phyloP scores from a whole-genome alignment of 2,888 invertebrate species.

The Platycheirus albimanus region DNA sequence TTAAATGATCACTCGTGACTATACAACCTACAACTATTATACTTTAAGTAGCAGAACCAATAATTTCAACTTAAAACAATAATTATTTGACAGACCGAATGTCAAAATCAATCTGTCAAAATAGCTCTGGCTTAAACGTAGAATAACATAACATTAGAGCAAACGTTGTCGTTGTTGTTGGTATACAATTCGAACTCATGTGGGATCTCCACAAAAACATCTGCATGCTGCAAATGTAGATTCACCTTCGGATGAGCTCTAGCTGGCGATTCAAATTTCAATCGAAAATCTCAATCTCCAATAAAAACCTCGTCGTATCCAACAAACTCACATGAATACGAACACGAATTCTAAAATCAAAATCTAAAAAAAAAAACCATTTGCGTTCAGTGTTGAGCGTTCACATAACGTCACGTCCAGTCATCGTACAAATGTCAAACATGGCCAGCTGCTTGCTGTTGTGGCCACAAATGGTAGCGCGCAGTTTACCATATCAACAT shows the following conservation, averaged over 20 bases:
- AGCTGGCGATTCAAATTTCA: conserved; percentile 67
- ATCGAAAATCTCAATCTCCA: conserved; percentile 59
- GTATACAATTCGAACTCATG: too few species aligned
- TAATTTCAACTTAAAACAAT: conserved; percentile 13
- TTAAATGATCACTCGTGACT: conserved; percentile 58
- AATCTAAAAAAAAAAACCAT: conserved; percentile 12
- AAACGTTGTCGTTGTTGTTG: too few species aligned
- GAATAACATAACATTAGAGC: too few species aligned
- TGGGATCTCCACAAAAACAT: too few species aligned
- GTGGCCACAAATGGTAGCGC: conserved; percentile 63
- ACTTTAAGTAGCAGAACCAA: background rate
- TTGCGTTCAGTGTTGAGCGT: too few species aligned
- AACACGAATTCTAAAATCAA: conserved; percentile 44
- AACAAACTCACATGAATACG: conserved; percentile 66
- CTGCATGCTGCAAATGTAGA: too few species aligned
- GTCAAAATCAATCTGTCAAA: conserved; percentile 57
- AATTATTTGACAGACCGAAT: conserved; percentile 56
- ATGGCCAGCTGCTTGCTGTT: conserved; percentile 65
- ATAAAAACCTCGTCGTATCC: conserved; percentile 47
- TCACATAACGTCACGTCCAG: conserved; percentile 70
- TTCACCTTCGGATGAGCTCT: conserved; percentile 59
- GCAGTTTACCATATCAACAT: conserved; percentile 62
- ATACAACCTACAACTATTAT: conserved; percentile 6
- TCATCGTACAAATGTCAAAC: conserved; percentile 71
- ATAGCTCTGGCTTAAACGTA: conserved; percentile 23